Evolutionary conservation across 2,888 invertebrate species (phyloP), one percentile per base, ranked within the genome.

Genomic region (Aleiodes testaceus): DNA sequence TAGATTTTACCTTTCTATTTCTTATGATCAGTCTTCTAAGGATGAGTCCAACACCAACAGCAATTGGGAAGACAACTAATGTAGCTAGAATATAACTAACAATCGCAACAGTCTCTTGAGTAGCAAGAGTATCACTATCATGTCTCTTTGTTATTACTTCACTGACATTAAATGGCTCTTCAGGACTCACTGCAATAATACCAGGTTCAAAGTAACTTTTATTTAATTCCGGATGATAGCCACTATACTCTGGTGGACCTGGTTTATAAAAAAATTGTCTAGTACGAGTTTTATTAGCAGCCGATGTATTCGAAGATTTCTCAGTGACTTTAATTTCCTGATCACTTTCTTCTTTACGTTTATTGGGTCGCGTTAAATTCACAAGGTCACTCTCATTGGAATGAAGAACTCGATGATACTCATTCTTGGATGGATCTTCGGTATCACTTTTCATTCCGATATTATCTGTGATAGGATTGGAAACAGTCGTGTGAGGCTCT

Each of bases 61-160:
- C 85, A 69, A 88, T 85, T 44, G 88, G 88, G 75, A 89, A 86
- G 52, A 88, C 85, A 68, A 88, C 87, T 73, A 89, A 83, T 26
- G 87, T 88, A 18, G 88, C 87, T 65, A 88, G 79, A 63, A 88
- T 85, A 78, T 88, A 88, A 72, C 88, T 86, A 75, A 87, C 86
- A 44, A 87, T 84, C 36, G 86, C 84, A n/a, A 86, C 85, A 18
- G 87, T 87, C 70, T 87, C 87, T 73, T 87, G 86, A 7, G 82
- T 82, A 18, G 82, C 86, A 42, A 86, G 82, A 22, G 83, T 79
- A 76, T 86, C 86, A 50, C 83, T 84, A 74, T 87, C 85, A 80
- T 85, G 86, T 49, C 85, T 79, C 75, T 83, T 84, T 59, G 85
- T 83, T 74, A 86, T 83, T 77, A 87, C 87, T 77, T 86, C 87